A percentile compares a stretch with the other conserved stretches of the same genome.
Evolutionary conservation across 2,888 invertebrate genomes (phyloP).

Genomic region (Ormyrus thymus): DNA sequence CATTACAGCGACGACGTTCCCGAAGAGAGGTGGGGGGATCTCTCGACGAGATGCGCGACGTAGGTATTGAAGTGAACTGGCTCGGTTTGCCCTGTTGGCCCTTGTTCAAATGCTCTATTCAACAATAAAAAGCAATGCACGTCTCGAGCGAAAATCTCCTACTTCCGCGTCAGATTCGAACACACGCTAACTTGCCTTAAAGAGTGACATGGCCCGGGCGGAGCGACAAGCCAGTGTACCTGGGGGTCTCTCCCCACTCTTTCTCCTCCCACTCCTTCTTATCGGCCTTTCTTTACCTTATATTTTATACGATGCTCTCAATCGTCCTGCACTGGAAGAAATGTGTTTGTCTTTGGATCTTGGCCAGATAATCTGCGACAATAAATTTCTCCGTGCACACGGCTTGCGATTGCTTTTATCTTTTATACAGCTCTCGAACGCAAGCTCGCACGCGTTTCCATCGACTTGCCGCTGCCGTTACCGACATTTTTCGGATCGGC

Average conservation of each 20-base stretch:
- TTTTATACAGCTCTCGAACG: slow-evolving; percentile 57
- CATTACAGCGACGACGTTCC: slow-evolving; percentile 66
- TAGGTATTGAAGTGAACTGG: slow-evolving; percentile 35
- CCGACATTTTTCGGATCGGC: not conserved
- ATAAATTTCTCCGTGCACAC: slow-evolving; percentile 72
- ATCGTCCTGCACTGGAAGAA: slow-evolving; percentile 61
- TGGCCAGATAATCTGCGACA: slow-evolving; percentile 73
- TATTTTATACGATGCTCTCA: slow-evolving; percentile 40
- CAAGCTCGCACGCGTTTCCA: slow-evolving; percentile 8
- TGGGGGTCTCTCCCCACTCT: slow-evolving; percentile 11
- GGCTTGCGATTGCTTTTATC: slow-evolving; percentile 71
- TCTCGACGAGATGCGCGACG: not conserved
- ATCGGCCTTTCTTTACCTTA: slow-evolving; percentile 38
- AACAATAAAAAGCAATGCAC: slow-evolving; percentile 72
- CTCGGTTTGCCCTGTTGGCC: slow-evolving; percentile 70
- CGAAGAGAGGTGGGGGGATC: slow-evolving; percentile 43
- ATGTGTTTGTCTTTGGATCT: slow-evolving; percentile 72
- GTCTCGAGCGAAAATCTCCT: slow-evolving; percentile 66
- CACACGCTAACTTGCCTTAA: slow-evolving; percentile 56
- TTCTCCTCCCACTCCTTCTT: slow-evolving; percentile 32
- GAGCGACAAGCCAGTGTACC: slow-evolving; percentile 38
- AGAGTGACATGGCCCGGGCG: slow-evolving; percentile 25
- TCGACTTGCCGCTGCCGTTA: not conserved
- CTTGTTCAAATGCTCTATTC: slow-evolving; percentile 72
- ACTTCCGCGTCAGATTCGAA: slow-evolving; percentile 68